Base-by-base conservation (phyloP, 2,888 invertebrate genomes). In the Perithous albicinctus region DNA sequence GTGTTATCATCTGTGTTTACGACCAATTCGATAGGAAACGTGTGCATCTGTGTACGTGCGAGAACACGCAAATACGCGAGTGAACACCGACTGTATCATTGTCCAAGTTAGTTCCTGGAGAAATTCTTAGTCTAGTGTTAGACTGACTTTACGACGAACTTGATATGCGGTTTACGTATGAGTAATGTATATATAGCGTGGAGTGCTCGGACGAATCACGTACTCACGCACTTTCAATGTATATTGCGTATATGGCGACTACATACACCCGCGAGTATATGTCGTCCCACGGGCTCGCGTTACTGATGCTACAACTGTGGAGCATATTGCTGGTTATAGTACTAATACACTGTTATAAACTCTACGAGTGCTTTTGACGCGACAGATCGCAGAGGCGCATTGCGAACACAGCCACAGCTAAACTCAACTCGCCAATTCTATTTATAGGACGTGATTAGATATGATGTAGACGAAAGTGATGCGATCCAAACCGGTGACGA, bases 381-480 rank as follows among this genome's bases (percentile, higher is more conserved):
- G 38, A 26, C 56, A 75, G 48, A 43, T 69, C 69, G 59, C 80
- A 83, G n/a, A n/a, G 85, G 79, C 87, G 78, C 86, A 87, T 89
- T 20, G 46, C 87, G 85, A 59, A 75, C 83, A 78, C 85, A 86
- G 85, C 84, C 84, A n/a, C n/a, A 86, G 87, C 88, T 87, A 86
- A 87, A 88, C 87, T 88, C 84, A 83, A 85, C 86, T 85, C 85
- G 84, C 84, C 85, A 76, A 75, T 74, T 86, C 88, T 92, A 92
- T 92, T 91, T 91, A 91, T 91, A 91, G 89, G 70, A 72, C 83
- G 86, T 88, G 91, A 91, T 91, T 91, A 91, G 90, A 89, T 87
- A 88, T 87, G 86, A 85, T 86, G 86, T 85, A 88, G 84, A 82
- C 84, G 88, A 78, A 80, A 79, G 75, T 84, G 84, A 84, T 77